Evolutionary conservation across 2,888 invertebrate genomes (phyloP).

Genomic region (Lymantria monacha): DNA sequence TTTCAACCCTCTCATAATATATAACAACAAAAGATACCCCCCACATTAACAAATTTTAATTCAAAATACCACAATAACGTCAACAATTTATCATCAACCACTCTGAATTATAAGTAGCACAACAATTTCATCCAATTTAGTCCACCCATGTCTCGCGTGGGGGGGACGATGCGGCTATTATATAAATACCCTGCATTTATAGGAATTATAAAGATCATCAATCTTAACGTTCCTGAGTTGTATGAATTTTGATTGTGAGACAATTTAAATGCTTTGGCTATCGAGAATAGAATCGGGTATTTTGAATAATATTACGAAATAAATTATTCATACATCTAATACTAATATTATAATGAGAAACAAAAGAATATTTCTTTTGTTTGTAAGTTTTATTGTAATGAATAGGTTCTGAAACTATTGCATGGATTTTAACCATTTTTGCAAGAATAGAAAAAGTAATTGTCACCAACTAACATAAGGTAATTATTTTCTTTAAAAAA

Average conservation of each 20-base stretch:
- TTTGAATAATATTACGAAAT: neutral
- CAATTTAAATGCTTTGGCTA: neutral
- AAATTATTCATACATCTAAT: neutral
- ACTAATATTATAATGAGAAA: too few relatives aligned
- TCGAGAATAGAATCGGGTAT: neutral
- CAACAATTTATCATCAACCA: constrained; percentile 41
- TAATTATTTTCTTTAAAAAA: too few relatives aligned
- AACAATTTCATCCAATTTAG: constrained; percentile 54
- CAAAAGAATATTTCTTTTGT: too few relatives aligned
- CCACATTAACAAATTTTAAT: constrained; percentile 39
- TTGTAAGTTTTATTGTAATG: too few relatives aligned
- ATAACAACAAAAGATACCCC: constrained; percentile 5
- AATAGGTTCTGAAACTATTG: too few relatives aligned
- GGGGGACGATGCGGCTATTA: constrained; percentile 3
- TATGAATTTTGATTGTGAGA: constrained; percentile 6
- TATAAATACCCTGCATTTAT: constrained; percentile 8
- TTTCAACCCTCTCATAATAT: neutral
- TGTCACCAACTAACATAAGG: too few relatives aligned
- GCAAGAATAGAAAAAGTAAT: too few relatives aligned
- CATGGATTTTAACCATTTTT: too few relatives aligned
- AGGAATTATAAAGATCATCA: constrained; percentile 7
- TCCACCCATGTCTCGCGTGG: constrained; percentile 27
- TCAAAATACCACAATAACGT: constrained; percentile 32
- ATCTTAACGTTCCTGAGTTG: constrained; percentile 3
- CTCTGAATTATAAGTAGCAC: constrained; percentile 38